Conservation (phyloP, 2,113 vertebrate species). For the Coregonus clupeaformis region DNA sequence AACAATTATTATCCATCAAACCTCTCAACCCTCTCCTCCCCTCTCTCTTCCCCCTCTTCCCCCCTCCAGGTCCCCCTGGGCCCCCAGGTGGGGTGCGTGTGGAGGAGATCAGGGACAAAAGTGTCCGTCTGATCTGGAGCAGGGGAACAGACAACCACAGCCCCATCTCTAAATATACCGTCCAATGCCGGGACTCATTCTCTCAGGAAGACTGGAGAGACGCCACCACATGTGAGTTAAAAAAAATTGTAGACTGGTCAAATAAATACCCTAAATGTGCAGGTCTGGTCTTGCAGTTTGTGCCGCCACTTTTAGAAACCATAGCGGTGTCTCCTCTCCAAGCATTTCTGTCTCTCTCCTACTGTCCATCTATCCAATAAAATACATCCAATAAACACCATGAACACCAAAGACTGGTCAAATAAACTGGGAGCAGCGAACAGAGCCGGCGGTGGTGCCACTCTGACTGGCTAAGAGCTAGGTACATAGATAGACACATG, state of each 20-base stretch:
- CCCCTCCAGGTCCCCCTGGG: constrained; percentile 88
- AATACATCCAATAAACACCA: too few species aligned
- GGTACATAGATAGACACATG: neutral
- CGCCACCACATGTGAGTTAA: constrained; percentile 83
- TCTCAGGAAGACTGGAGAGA: constrained; percentile 85
- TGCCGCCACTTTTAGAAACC: neutral
- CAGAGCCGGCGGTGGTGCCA: neutral
- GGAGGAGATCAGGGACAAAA: constrained; percentile 81
- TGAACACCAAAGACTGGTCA: too few species aligned
- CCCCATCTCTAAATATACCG: constrained; percentile 93
- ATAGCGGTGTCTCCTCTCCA: neutral
- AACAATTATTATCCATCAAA: neutral
- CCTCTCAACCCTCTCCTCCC: neutral
- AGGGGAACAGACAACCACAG: constrained; percentile 94
- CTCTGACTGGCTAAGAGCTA: neutral
- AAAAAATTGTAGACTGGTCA: neutral
- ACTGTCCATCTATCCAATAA: too few species aligned
- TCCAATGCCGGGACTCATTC: constrained; percentile 82
- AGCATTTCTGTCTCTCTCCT: neutral
- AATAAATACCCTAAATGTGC: neutral
- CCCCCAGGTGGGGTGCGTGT: constrained; percentile 89
- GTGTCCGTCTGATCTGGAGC: constrained; percentile 87
- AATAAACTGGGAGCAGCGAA: too few species aligned
- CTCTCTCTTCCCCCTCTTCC: neutral
- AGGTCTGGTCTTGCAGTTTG: too few species aligned